Conservation (phyloP, 2,113 vertebrate genomes). For the Takifugu flavidus region DNA sequence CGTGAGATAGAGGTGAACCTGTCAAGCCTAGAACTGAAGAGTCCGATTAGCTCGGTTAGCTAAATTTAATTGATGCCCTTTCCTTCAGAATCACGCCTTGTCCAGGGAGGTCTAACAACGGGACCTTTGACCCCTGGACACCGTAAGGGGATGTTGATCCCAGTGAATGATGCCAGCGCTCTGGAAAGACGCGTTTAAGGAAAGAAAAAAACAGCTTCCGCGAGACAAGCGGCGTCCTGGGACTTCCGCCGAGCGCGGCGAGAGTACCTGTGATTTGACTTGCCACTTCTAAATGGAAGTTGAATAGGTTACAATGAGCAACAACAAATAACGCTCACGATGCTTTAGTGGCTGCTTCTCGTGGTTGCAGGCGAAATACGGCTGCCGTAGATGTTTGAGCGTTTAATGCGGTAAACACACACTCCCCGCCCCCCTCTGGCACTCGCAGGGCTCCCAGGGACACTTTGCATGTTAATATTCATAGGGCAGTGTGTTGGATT, state of each 20-base stretch:
- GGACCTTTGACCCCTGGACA: constrained; percentile 53
- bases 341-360: constrained; percentile 59
- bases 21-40: constrained; percentile 18
- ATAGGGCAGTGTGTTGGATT: constrained; percentile 64
- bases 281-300: constrained; percentile 66
- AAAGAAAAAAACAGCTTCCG: constrained; percentile 17
- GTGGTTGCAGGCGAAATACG: constrained; percentile 72
- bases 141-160: constrained; percentile 53
- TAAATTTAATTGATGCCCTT: background rate
- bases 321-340: constrained; percentile 65
- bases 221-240: constrained; percentile 62
- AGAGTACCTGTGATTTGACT: constrained; percentile 65
- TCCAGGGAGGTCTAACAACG: constrained; percentile 14
- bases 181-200: constrained; percentile 23
- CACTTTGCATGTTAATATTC: constrained; percentile 79
- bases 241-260: constrained; percentile 50
- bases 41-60: background rate
- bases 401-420: constrained; percentile 77
- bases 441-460: constrained; percentile 67
- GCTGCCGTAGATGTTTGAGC: constrained; percentile 64
- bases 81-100: background rate
- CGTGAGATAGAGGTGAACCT: constrained; percentile 5
- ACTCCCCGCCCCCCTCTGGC: constrained; percentile 67
- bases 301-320: constrained; percentile 63
- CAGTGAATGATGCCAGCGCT: constrained; percentile 46